These are phyloP conservation scores for Oscheius onirici DNA, from an alignment of 2,888 invertebrate genomes.

Conservation along the genomic window DNA sequence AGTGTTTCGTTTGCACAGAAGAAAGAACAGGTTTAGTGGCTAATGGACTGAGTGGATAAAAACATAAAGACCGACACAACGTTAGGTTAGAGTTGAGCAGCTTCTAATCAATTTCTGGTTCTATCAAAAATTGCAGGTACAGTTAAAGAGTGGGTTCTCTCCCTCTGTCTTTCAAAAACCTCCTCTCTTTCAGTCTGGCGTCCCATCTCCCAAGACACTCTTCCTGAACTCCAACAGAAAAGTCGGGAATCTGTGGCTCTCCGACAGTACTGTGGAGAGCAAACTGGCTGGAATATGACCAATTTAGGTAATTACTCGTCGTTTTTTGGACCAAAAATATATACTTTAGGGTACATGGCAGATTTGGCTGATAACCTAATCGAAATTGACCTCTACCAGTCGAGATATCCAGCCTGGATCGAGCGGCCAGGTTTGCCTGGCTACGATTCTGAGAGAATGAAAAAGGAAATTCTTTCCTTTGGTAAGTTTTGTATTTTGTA, in stretches of 20 bases:
- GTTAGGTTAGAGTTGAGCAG: too few species aligned
- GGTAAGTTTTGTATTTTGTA: too few species aligned
- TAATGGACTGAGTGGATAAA: too few species aligned
- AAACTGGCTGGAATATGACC: constrained; percentile 58
- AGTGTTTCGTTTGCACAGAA: too few species aligned
- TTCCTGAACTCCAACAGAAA: constrained; percentile 42
- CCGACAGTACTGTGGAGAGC: constrained; percentile 43
- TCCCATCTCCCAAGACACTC: constrained; percentile 52
- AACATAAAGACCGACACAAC: too few species aligned
- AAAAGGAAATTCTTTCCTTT: constrained; percentile 17
- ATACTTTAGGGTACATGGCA: constrained; percentile 36
- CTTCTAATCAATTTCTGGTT: too few species aligned
- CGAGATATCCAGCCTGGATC: constrained; percentile 56
- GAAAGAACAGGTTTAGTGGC: too few species aligned
- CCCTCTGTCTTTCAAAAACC: background rate
- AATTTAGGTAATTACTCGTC: constrained; percentile 40
- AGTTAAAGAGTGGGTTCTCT: too few species aligned
- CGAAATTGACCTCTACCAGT: constrained; percentile 42
- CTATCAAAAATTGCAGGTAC: too few species aligned
- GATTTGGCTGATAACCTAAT: constrained; percentile 63
- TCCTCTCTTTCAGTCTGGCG: constrained; percentile 45
- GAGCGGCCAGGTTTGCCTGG: constrained; percentile 45
- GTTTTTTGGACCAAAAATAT: too few species aligned
- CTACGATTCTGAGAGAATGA: constrained; percentile 31
- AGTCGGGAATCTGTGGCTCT: constrained; percentile 34